Conservation (phyloP, 2,888 invertebrate species). For the Epistrophe grossulariae region DNA sequence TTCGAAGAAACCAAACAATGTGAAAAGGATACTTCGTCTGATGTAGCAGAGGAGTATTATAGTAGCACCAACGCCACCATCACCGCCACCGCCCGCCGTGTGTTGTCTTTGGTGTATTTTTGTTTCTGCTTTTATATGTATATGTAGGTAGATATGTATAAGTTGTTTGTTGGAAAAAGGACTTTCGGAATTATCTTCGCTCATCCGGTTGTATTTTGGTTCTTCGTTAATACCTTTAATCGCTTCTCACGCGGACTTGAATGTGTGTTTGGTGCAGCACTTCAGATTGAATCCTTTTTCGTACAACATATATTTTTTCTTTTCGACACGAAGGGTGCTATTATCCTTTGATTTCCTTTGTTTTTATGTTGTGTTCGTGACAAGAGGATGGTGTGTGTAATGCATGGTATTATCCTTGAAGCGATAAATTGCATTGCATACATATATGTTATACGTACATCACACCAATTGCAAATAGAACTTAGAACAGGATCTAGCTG, state of each 20-base stretch:
- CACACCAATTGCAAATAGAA: constrained; percentile 49
- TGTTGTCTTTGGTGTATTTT: not conserved
- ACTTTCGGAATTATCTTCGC: constrained; percentile 44
- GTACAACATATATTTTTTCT: not conserved
- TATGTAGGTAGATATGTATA: not conserved
- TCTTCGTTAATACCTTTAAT: constrained; percentile 65
- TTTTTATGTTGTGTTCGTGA: constrained; percentile 60
- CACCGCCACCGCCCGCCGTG: too few species aligned
- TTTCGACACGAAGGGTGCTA: constrained; percentile 43
- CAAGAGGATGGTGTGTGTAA: constrained; percentile 61
- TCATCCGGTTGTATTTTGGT: constrained; percentile 40
- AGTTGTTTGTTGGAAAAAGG: not conserved
- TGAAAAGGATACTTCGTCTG: constrained; percentile 32
- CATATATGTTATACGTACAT: not conserved
- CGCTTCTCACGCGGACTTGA: constrained; percentile 58
- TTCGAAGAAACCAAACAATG: constrained; percentile 24
- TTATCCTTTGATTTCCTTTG: constrained; percentile 71
- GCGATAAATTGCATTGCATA: constrained; percentile 71
- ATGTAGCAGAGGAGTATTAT: not conserved
- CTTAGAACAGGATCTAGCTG: not conserved
- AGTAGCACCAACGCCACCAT: too few species aligned
- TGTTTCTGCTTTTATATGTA: not conserved
- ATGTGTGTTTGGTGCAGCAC: constrained; percentile 42
- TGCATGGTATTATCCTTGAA: constrained; percentile 69
- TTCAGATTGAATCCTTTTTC: constrained; percentile 58